These are phyloP conservation scores for Chrysolina americana DNA, from an alignment of 2,888 invertebrate genomes.

Conservation along the genomic window DNA sequence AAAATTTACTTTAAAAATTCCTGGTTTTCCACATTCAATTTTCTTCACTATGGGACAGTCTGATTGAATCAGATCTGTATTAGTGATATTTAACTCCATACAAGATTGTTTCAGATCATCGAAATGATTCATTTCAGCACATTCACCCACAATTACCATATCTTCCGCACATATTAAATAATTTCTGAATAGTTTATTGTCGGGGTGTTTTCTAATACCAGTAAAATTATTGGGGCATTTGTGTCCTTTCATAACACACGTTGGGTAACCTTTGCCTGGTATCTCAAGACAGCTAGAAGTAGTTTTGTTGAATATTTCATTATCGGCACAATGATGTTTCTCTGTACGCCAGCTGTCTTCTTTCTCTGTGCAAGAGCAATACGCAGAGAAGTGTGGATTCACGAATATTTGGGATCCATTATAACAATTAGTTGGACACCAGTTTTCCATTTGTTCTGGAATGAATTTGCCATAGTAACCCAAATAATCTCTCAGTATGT, in stretches of 20 bases:
- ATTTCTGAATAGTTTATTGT: constrained; percentile 1
- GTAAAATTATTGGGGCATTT: constrained; percentile 4
- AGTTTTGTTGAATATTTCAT: constrained; percentile 19
- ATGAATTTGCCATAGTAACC: constrained; percentile 20
- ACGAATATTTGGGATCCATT: not conserved
- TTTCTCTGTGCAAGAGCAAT: constrained; percentile 9
- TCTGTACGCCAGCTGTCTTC: not conserved
- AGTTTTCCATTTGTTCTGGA: constrained; percentile 10
- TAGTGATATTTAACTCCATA: not conserved
- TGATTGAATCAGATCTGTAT: constrained; percentile 10
- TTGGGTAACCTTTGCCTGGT: constrained; percentile 3
- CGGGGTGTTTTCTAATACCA: constrained; percentile 12
- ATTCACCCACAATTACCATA: constrained; percentile 12
- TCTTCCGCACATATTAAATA: constrained; percentile 12
- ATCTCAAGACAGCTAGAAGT: not conserved
- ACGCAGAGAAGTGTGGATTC: constrained; percentile 13
- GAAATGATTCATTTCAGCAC: constrained; percentile 6
- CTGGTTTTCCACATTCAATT: constrained; percentile 8
- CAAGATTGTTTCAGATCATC: constrained; percentile 2
- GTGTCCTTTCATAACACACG: not conserved
- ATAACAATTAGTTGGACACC: constrained; percentile 16
- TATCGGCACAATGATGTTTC: constrained; percentile 9
- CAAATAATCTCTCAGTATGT: constrained; percentile 21
- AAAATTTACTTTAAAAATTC: not conserved
- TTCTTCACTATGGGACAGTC: constrained; percentile 11